Percentiles rank a stretch among this genome's conserved stretches.
These are phyloP conservation scores for Hypselothyrea guttata DNA, from an alignment of 2,888 invertebrate genomes.

Conservation along the genomic window DNA sequence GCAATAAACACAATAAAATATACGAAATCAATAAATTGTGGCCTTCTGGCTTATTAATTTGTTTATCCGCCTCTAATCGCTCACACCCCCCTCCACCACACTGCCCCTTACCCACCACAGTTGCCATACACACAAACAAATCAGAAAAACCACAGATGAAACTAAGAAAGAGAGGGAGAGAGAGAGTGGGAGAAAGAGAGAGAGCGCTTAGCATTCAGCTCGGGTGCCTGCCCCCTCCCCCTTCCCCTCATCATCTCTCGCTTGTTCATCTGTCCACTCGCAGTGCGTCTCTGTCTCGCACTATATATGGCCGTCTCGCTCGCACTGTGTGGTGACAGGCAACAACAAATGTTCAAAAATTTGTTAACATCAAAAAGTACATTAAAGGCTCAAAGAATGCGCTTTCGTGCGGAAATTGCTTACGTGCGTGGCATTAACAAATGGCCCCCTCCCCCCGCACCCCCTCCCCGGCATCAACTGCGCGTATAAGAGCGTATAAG, in stretches of 20 bases:
- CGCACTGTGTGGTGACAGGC: conserved; percentile 31
- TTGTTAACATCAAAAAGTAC: conserved; percentile 77
- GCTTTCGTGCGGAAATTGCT: conserved; percentile 78
- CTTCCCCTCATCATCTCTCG: conserved; percentile 1
- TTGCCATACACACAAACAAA: conserved; percentile 19
- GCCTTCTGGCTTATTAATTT: conserved; percentile 54
- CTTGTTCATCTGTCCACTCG: conserved; percentile 1
- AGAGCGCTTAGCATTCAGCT: conserved; percentile 54
- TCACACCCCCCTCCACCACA: conserved; percentile 28
- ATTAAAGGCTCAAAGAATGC: conserved; percentile 76
- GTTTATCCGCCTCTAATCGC: conserved; percentile 63
- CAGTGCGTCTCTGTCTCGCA: neutral
- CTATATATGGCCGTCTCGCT: too few relatives aligned
- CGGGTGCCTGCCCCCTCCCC: conserved; percentile 19
- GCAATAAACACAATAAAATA: too few relatives aligned
- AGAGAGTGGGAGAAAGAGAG: conserved; percentile 16
- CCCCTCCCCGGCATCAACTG: neutral
- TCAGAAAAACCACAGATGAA: conserved; percentile 36
- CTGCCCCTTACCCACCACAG: neutral
- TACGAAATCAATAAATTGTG: too few relatives aligned
- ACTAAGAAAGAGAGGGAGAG: too few relatives aligned
- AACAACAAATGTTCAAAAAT: conserved; percentile 75
- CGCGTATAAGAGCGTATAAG: conserved; percentile 48
- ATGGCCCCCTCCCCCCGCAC: conserved; percentile 24
- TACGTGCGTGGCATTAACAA: conserved; percentile 77